These are phyloP conservation scores for Coreoperca whiteheadi DNA, from an alignment of 2,113 vertebrate genomes.

Conservation along the genomic window DNA sequence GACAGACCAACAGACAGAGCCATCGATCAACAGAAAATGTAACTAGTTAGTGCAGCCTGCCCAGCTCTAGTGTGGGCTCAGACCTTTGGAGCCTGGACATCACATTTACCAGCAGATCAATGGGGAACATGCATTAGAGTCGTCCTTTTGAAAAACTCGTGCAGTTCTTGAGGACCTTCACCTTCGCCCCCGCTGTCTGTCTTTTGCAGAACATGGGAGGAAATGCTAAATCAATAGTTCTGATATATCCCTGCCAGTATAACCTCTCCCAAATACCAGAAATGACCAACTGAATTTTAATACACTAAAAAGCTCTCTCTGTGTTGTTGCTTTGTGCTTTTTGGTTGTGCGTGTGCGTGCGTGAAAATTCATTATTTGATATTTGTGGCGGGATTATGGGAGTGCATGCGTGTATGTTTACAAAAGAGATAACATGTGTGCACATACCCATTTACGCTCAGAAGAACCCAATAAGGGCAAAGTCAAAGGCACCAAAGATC, in stretches of 20 bases:
- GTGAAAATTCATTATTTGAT: conserved; percentile 26
- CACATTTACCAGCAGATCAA: conserved; percentile 79
- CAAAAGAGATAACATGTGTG: conserved; percentile 21
- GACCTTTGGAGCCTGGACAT: conserved; percentile 77
- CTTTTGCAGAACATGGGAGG: conserved; percentile 70
- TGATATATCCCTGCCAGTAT: conserved; percentile 78
- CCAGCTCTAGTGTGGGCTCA: conserved; percentile 46
- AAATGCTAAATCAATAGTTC: conserved; percentile 86
- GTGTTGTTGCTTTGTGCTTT: not conserved
- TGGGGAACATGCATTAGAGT: conserved; percentile 79
- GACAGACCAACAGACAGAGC: conserved; percentile 1
- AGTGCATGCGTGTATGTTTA: conserved; percentile 15
- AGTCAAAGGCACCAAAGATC: conserved; percentile 15
- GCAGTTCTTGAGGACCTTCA: conserved; percentile 72
- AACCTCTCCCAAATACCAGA: conserved; percentile 81
- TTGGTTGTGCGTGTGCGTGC: not conserved
- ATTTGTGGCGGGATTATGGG: not conserved
- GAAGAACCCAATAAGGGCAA: not conserved
- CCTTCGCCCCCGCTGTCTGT: conserved; percentile 60
- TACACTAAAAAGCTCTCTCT: conserved; percentile 12
- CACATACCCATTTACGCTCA: not conserved
- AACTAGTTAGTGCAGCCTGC: conserved; percentile 48
- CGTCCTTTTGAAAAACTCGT: conserved; percentile 78
- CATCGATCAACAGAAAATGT: conserved; percentile 53
- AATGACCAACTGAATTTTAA: conserved; percentile 80